Percentiles rank a stretch among this genome's conserved stretches.
phyloP scores from a whole-genome alignment of 2,113 vertebrate species.

The Leucopternis melanops region DNA sequence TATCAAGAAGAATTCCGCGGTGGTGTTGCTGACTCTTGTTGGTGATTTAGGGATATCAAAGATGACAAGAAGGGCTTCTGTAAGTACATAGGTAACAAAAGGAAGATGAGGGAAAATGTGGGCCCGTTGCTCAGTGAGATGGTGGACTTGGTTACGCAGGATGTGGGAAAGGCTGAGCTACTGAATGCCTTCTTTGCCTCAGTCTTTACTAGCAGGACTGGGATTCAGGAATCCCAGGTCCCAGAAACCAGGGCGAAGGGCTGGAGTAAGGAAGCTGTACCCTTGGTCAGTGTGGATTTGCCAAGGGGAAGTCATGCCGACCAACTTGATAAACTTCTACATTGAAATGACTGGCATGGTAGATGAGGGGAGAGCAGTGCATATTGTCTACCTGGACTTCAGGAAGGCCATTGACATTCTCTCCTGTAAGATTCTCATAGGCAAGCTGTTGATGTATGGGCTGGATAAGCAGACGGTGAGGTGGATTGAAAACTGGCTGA shows the following conservation, averaged over 20 bases:
- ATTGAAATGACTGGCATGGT: not conserved
- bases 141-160: not conserved
- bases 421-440: not conserved
- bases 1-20: too few species aligned
- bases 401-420: not conserved
- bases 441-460: not conserved
- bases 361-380: not conserved
- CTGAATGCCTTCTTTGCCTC: not conserved
- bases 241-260: not conserved
- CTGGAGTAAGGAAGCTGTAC: not conserved
- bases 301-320: not conserved
- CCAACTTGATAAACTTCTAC: not conserved
- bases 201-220: not conserved
- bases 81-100: not conserved
- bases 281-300: not conserved
- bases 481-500: not conserved
- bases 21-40: too few species aligned
- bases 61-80: not conserved
- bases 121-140: rapidly evolving
- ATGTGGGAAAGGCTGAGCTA: not conserved
- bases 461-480: not conserved
- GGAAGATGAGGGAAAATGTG: not conserved
- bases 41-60: not conserved
- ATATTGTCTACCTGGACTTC: not conserved
- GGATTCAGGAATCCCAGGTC: not conserved